Evolutionary conservation across 2,113 vertebrate species (phyloP), one percentile per base, ranked within the genome.

Genomic region (Amphiprion percula): DNA sequence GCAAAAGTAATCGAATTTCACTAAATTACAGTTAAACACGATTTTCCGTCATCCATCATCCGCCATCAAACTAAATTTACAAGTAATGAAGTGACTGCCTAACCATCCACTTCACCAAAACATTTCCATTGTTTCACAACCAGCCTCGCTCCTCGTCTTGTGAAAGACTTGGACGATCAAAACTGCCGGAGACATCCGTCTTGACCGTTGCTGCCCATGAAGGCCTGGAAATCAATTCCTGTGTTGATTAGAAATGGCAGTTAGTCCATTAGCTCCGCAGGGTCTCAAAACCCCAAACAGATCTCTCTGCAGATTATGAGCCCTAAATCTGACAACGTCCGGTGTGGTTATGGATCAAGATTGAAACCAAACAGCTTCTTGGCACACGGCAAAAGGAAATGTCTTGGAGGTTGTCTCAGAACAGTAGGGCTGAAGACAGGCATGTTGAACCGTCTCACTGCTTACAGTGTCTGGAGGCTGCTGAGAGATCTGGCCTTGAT

Each of bases 161-260:
- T 14, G 7, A 77, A 63, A 47, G 78, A 73, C 50, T 53, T 15
- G n/a, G 73, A 71, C 68, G 67, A 77, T 77, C 64, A 75, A 64
- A 81, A 44, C 60, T 74, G 72, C 55, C 33, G 21, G 62, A 72
- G 65, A 64, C 74, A 63, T 80, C 77, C 69, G 53, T 82, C 56
- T 67, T 69, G 64, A 77, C 64, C 54, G 24, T 19, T 54, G 81
- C 83, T 68, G 75, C 81, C 70, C 82, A 64, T 71, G 68, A 70
- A 84, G 68, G 50, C 72, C 73, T 41, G 62, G 37, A 55, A 89
- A 88, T 90, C 84, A 70, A 73, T 76, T 80, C 78, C 62, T 55
- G 10, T 23, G 78, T 76, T 86, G 91, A 93, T 94, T 92, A 83
- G 74, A 90, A 88, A 93, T 88, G 93, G 84, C 93, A 92, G 84